These are phyloP conservation scores for Poeciliopsis infans DNA, from an alignment of 2,797 vertebrate species.

Conservation along the genomic window DNA sequence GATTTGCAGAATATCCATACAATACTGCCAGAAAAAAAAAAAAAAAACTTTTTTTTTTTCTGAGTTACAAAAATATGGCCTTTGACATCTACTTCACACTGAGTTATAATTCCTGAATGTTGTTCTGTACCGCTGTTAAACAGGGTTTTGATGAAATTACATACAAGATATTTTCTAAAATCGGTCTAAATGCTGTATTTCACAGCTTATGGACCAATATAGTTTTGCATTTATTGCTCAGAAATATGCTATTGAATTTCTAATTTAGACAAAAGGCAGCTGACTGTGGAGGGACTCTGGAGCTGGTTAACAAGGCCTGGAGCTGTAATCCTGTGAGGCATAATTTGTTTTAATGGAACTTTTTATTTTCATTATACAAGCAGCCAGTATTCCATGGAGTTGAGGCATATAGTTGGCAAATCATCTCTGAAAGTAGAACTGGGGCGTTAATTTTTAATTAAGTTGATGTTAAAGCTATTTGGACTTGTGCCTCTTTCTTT, in stretches of 20 bases:
- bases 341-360: constrained; percentile 1
- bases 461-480: neutral
- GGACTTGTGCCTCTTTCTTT: neutral
- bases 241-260: neutral
- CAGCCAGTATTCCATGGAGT: constrained; percentile 5
- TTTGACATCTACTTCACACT: neutral
- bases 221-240: neutral
- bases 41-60: neutral
- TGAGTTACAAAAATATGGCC: neutral
- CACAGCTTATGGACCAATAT: no score
- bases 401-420: neutral
- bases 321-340: neutral
- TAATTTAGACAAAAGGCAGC: neutral
- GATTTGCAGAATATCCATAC: no score
- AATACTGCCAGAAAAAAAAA: neutral
- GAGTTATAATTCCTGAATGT: neutral
- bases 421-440: constrained; percentile 7
- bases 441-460: constrained; percentile 11
- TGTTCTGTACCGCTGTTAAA: neutral
- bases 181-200: neutral
- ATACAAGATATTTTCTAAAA: neutral
- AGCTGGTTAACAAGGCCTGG: neutral
- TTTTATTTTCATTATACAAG: neutral
- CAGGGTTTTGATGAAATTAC: neutral
- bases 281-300: neutral